Evolutionary conservation across 2,113 vertebrate genomes (phyloP), one percentile per base, ranked within the genome.

Genomic region (Alosa alosa): DNA sequence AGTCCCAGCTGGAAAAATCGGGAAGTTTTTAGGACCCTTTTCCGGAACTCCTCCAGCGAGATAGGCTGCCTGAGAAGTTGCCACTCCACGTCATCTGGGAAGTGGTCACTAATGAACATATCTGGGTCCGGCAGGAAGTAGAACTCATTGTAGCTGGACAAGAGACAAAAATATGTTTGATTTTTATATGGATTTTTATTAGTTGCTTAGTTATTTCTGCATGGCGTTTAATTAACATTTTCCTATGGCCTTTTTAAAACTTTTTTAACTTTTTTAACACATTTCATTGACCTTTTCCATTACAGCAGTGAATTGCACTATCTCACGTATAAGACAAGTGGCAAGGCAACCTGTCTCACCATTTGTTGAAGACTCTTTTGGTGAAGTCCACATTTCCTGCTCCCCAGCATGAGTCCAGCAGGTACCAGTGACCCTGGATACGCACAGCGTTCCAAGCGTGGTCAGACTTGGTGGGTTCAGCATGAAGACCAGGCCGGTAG

Each of bases 61-160:
- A 95, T 0, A 0, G 92, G 90, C 0, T 4, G 22, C 2, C 95
- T 94, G 36, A 96, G 90, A 2, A 97, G 95, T 90, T 96, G 96
- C 96, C 96, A 96, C 0, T 52, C 85, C 15, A 94, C 87, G 46
- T 95, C 93, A 31, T 96, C 94, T 0, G 97, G 96, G 91, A 90
- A 94, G 46, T 95, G 96, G 0, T 94, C 94, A 36, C 95, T 93
- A 8, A 91, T 89, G 83, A 96, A 95, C 84, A 94, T 92, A 85
- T 97, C 95, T 0, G 96, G 96, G 68, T 96, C 93, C 6, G 95
- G 93, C 2, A 97, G 93, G 90, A 96, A 96, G 90, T 92, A 96
- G 90, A 96, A 96, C 36, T 95, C 96, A 0, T 96, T 93, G 0
- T 94, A 93, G 86, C 95, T 97, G 90, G 9, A 85, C 90, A 9